Evolutionary conservation across 2,888 invertebrate species (phyloP).

Genomic region (Lasioglossum oenotherae): DNA sequence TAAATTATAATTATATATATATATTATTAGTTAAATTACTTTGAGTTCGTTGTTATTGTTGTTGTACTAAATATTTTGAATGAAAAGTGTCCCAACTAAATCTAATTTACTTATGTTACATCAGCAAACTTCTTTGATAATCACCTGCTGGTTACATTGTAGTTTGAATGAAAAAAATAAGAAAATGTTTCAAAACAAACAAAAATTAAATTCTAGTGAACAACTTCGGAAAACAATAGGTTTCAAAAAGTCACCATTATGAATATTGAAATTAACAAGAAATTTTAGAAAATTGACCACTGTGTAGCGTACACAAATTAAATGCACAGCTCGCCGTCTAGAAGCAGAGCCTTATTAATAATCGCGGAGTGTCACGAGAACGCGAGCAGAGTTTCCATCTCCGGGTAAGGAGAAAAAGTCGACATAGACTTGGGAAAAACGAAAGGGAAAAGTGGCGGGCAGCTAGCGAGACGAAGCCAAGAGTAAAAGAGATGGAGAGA

Average conservation of each 20-base stretch:
- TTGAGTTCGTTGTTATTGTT: no score
- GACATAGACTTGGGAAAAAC: constrained; percentile 5
- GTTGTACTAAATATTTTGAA: no score
- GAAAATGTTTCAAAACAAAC: no score
- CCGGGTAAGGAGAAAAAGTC: constrained; percentile 48
- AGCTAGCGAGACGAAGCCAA: background rate
- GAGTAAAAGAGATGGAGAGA: background rate
- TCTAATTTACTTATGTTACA: no score
- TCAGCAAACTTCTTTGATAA: no score
- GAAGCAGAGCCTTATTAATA: constrained; percentile 60
- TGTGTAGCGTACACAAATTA: background rate
- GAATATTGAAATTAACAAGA: background rate
- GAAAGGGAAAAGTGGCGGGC: background rate
- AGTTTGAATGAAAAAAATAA: no score
- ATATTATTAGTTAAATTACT: no score
- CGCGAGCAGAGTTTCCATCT: constrained; percentile 59
- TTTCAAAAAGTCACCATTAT: no score
- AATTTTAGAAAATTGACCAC: background rate
- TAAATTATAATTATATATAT: no score
- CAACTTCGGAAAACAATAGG: background rate
- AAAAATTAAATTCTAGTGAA: background rate
- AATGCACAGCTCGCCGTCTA: background rate
- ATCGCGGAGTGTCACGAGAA: constrained; percentile 64
- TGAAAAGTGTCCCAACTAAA: no score
- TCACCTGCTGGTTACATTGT: no score